Evolutionary conservation across 2,797 vertebrate genomes (phyloP), one percentile per base, ranked within the genome.

Genomic region (Gastrophryne carolinensis): DNA sequence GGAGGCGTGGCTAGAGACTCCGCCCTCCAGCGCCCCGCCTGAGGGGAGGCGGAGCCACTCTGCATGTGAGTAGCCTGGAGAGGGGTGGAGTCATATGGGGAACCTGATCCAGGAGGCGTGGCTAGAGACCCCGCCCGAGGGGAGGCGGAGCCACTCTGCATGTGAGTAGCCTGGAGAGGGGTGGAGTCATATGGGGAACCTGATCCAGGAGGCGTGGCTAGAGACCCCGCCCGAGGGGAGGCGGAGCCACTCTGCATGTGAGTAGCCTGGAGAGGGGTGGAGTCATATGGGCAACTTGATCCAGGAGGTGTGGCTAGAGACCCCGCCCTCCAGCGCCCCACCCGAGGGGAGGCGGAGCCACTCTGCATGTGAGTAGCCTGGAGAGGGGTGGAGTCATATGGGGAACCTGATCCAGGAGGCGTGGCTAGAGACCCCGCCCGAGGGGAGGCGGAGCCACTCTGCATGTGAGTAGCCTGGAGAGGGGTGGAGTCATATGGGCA

Each of bases 1-100:
- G 2, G 95, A 95, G 84, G 90, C 90, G 84, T 99, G 97, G 98
- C 87, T 98, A 72, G 95, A 92, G 79, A 93, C 93, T 0, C 93
- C 95, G 1, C 84, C 89, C 3, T 92, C 92, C 6, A 93, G 94
- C 0, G 88, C 95, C 13, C 86, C 91, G 11, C 96, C 96, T 0
- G 97, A 98, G 62, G 98, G 98, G 47, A 91, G 98, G 13, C 87
- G 97, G 73, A 98, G 97, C 84, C 97, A 99, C 74, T 99, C 98
- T 5, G 98, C 97, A 27, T 98, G 98, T 99, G 86, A 96, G 96
- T 87, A 10, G n/a, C 1, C 5, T 4, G 3, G 15, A 4, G 5
- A 3, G 26, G 24, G 26, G 27, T 13, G 53, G 53, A 57, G 27
- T 3, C 50, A 8, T 13, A 7, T 17, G 2, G 12, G n/a, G n/a